Evolutionary conservation across 2,888 invertebrate species (phyloP), one percentile per base, ranked within the genome.

Genomic region (Lapara coniferarum): DNA sequence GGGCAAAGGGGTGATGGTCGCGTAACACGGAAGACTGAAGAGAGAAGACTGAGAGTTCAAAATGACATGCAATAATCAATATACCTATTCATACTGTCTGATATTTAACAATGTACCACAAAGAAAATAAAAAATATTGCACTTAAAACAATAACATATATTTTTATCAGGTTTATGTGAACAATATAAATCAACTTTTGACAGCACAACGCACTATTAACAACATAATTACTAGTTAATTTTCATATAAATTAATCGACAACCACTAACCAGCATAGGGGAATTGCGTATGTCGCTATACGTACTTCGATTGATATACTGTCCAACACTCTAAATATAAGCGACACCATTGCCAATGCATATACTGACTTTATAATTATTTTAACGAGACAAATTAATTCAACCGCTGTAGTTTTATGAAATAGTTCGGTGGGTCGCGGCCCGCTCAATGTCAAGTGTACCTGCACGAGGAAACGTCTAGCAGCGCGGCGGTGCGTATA

Each of bases 371-470:
- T 46, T 46, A 63, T 46, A 63, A 63, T 53, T 52, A n/a, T 44
- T 49, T 5, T 37, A 37, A 63, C 49, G 68, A 67, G 63, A 68
- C 67, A 72, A 72, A 72, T 63, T 19, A n/a, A 75, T 75, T 72
- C 72, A 55, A 66, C 63, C 69, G 69, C 72, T 72, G 83, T 78
- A 73, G 78, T 71, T 79, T 89, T 87, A 84, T 85, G 85, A 89
- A 87, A 89, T 80, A 79, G 80, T 80, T 81, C 72, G 75, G 72
- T 72, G 73, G 72, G 72, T 70, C 72, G 69, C 75, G 71, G 68
- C 70, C 77, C 78, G 77, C 74, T 78, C 89, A 91, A 89, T 90
- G 89, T 90, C 90, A 90, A 90, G 89, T 85, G 85, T 87, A 89
- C 58, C 37, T 13, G 63, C 19, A 30, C 86, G 84, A 89, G 87